Evolutionary conservation across 2,797 vertebrate genomes (phyloP), one percentile per base, ranked within the genome.

Genomic region (Leptoclinus maculatus): DNA sequence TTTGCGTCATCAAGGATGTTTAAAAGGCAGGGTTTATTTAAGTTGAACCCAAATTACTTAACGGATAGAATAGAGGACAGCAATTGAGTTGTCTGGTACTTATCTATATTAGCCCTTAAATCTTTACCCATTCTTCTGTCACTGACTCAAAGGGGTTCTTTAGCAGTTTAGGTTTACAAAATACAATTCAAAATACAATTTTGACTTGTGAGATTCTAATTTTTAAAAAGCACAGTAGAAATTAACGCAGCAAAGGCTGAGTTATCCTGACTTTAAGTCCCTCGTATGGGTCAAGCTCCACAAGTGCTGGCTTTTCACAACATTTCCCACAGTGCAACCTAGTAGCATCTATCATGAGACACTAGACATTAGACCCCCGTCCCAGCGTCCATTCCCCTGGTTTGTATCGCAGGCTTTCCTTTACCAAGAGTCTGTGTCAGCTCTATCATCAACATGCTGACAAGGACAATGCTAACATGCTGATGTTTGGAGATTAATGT

Each of bases 1-100:
- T 70, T 74, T 76, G 49, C 58, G 23, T 58, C 54, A 83, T 49
- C 17, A 14, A 62, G 43, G 10, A 64, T 66, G 45, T 51, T 70
- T 51, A 63, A 76, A 78, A 70, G 51, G 2, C 49, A 47, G 17
- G 6, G n/a, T 71, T 80, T 36, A 34, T 69, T 69, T 7, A 23
- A 14, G 11, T 43, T 66, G 32, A 10, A 54, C 16, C 5, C 43
- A 73, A 45, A 76, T 56, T 1, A 66, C 11, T 41, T 23, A 14
- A 41, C 13, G 39, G 36, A 39, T 3, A 54, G n/a, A 3, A 56
- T 41, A 51, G 23, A 53, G 10, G 21, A 59, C n/a, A n/a, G 17
- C 62, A 53, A 19, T 19, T 2, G 23, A 36, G 41, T 38, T 38
- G 21, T 43, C 27, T 60, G 29, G 2, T 25, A 16, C 27, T 38